Conservation (phyloP, 1,140 invertebrate species). For the Xylocopa sonorina region DNA sequence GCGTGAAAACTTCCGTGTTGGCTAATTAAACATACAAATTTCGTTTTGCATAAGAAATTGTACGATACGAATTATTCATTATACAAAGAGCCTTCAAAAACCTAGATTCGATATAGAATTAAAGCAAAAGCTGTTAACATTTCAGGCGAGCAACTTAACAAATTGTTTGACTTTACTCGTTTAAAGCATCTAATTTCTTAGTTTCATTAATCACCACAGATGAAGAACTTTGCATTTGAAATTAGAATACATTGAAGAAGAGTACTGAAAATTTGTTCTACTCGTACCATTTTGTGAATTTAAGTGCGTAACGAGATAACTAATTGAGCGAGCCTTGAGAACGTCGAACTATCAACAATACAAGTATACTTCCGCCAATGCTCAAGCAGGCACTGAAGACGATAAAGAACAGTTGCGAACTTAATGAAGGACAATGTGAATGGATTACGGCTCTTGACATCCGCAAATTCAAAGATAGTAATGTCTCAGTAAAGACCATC, state of each 20-base stretch:
- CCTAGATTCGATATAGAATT: neutral
- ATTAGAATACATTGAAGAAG: neutral
- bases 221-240: no score
- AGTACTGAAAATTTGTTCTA: neutral
- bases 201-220: no score
- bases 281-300: neutral
- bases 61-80: neutral
- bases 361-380: neutral
- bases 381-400: neutral
- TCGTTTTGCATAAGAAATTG: constrained; percentile 6
- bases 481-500: neutral
- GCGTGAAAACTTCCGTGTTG: neutral
- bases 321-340: neutral
- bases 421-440: constrained; percentile 37
- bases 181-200: neutral
- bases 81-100: neutral
- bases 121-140: no score
- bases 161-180: no score
- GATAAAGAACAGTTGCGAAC: constrained; percentile 17
- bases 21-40: constrained; percentile 22
- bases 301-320: neutral
- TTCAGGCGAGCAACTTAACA: no score
- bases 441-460: constrained; percentile 23
- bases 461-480: constrained; percentile 6
- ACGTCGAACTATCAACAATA: no score